Percentiles rank a stretch among this genome's conserved stretches.
Conservation (phyloP, 1,140 invertebrate species). For the Pseudoatta argentina region DNA sequence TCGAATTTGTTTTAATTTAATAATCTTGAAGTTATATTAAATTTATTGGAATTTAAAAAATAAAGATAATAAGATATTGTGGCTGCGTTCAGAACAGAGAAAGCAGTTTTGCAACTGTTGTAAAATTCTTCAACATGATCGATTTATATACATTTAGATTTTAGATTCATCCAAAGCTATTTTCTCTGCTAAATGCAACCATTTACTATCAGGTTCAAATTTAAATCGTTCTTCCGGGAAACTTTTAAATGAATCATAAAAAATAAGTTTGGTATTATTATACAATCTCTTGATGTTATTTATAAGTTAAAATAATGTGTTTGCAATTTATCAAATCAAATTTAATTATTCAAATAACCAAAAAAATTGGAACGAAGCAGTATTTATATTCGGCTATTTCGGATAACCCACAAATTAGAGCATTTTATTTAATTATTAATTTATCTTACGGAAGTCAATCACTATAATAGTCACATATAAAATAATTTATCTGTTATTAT, state of each 20-base stretch:
- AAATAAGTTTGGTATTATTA: neutral
- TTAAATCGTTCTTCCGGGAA: neutral
- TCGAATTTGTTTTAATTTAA: no score
- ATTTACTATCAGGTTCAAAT: neutral
- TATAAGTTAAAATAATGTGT: neutral
- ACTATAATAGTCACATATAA: neutral
- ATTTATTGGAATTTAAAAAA: neutral
- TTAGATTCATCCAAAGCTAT: no score
- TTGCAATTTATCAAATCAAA: neutral
- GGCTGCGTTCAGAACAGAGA: no score
- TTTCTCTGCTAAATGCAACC: no score
- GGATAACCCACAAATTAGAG: neutral
- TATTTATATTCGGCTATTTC: neutral
- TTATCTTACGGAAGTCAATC: slow-evolving; percentile 18
- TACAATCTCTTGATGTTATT: neutral
- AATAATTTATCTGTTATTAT: slow-evolving; percentile 15
- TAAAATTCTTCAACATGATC: no score
- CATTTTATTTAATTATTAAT: slow-evolving; percentile 1
- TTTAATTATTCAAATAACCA: slow-evolving; percentile 19
- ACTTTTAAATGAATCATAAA: neutral
- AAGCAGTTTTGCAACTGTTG: no score
- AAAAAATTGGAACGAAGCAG: neutral
- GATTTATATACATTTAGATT: no score
- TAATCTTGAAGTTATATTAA: neutral
- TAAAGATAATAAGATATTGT: neutral